A percentile compares a stretch with the other conserved stretches of the same genome.
These are phyloP conservation scores for Tribolium madens DNA, from an alignment of 1,140 invertebrate genomes.

Conservation along the genomic window DNA sequence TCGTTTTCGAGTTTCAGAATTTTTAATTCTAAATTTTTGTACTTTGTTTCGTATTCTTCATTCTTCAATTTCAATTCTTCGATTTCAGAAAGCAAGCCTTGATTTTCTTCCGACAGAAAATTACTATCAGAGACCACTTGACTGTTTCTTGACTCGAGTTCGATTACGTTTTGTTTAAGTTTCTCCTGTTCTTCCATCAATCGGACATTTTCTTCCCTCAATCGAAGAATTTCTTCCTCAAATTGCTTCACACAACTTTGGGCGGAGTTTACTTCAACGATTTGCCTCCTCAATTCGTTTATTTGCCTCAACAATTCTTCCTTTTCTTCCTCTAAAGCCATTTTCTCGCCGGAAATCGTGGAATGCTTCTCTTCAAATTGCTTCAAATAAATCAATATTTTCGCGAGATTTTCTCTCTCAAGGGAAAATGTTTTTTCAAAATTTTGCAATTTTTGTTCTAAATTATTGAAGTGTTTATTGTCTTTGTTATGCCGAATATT, in stretches of 20 bases:
- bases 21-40: conserved; percentile 46
- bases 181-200: conserved; percentile 52
- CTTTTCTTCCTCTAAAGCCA: conserved; percentile 52
- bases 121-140: conserved; percentile 59
- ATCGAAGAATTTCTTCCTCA: conserved; percentile 29
- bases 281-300: conserved; percentile 46
- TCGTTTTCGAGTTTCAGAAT: conserved; percentile 47
- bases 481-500: conserved; percentile 48
- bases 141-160: conserved; percentile 49
- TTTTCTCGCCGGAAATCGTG: conserved; percentile 55
- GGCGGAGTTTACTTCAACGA: conserved; percentile 37
- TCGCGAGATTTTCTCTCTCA: conserved; percentile 52
- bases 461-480: conserved; percentile 16
- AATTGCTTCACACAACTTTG: conserved; percentile 22
- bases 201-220: conserved; percentile 45
- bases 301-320: conserved; percentile 44
- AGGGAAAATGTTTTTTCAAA: conserved; percentile 45
- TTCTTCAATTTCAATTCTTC: conserved; percentile 58
- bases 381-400: conserved; percentile 48
- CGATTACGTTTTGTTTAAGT: conserved; percentile 46
- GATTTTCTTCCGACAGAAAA: conserved; percentile 59
- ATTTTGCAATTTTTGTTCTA: conserved; percentile 36
- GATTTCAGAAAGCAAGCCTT: conserved; percentile 52
- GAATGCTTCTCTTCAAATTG: conserved; percentile 52
- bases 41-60: conserved; percentile 45